Conservation (phyloP, 2,888 invertebrate species). For the Polyploca ridens region DNA sequence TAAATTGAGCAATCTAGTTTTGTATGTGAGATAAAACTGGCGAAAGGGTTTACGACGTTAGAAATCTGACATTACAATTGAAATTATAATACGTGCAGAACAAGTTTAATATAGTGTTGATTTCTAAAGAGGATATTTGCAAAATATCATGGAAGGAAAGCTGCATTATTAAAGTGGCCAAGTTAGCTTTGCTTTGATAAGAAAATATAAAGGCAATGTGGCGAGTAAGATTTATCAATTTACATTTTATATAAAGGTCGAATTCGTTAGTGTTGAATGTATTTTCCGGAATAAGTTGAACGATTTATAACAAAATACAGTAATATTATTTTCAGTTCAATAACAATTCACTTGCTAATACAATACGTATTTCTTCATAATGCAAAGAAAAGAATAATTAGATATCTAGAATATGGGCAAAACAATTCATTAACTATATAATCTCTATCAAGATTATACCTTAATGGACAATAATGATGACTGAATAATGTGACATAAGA, state of each 20-base stretch:
- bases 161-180: conserved; percentile 11
- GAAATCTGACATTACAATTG: conserved; percentile 19
- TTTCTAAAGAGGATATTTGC: conserved; percentile 14
- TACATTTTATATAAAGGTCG: conserved; percentile 11
- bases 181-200: conserved; percentile 11
- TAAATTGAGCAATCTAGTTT: conserved; percentile 57
- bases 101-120: conserved; percentile 12
- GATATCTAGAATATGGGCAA: too few species aligned
- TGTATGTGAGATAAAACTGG: conserved; percentile 48
- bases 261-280: background rate
- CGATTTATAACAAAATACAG: background rate
- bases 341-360: background rate
- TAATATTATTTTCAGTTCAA: background rate
- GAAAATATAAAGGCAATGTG: conserved; percentile 8
- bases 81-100: conserved; percentile 11
- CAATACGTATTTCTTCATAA: background rate
- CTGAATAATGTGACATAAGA: too few species aligned
- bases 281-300: background rate
- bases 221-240: conserved; percentile 9
- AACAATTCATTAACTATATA: too few species aligned
- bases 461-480: too few species aligned
- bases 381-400: too few species aligned
- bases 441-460: too few species aligned
- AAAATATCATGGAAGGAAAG: conserved; percentile 11
- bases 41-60: conserved; percentile 23